A percentile compares a stretch with the other conserved stretches of the same genome.
These are phyloP conservation scores for Carollia perspicillata DNA, from an alignment of 2,113 vertebrate species.

Conservation along the genomic window DNA sequence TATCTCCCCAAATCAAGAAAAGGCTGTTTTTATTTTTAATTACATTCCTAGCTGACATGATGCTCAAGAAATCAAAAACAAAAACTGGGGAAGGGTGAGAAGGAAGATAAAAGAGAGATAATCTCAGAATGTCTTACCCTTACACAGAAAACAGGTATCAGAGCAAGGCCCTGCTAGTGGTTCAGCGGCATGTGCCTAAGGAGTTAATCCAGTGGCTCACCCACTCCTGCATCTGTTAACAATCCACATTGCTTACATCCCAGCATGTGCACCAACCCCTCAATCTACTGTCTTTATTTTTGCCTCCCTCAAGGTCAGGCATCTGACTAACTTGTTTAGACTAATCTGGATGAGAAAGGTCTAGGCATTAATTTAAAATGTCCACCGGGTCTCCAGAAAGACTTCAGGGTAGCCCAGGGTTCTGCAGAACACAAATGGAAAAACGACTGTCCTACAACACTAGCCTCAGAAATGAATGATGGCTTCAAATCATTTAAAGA, in stretches of 20 bases:
- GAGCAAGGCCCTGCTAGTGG: not conserved
- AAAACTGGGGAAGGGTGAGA: not conserved
- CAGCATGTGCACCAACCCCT: not conserved
- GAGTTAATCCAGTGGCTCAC: not conserved
- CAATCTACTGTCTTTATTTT: not conserved
- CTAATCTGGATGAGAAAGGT: not conserved
- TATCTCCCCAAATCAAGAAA: not conserved
- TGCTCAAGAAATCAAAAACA: not conserved
- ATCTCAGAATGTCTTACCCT: not conserved
- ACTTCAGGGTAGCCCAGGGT: not conserved
- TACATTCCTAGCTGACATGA: not conserved
- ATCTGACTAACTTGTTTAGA: not conserved
- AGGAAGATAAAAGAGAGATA: not conserved
- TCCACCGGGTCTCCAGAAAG: not conserved
- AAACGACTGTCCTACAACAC: not conserved
- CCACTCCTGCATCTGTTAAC: not conserved
- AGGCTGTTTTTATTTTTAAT: not conserved
- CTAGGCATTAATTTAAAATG: constrained; percentile 20
- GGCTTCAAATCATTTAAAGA: not conserved
- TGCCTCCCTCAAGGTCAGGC: not conserved
- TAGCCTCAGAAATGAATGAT: not conserved
- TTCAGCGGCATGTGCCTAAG: not conserved
- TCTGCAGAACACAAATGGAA: not conserved
- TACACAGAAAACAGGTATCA: not conserved
- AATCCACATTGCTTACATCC: not conserved